phyloP scores from a whole-genome alignment of 2,113 vertebrate genomes.

The Choloepus hoffmanni region DNA sequence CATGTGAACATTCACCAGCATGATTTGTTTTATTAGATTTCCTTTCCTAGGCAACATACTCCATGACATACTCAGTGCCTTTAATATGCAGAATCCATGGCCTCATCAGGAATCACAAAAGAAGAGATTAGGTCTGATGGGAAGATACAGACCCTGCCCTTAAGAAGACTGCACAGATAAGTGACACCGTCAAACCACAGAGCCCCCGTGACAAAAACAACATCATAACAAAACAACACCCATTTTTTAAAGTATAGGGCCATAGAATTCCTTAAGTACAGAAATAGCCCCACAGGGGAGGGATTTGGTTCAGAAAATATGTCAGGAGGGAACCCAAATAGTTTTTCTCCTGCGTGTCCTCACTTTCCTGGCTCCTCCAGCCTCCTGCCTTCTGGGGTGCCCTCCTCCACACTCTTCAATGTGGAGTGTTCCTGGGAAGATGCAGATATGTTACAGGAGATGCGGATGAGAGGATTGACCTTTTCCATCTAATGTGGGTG shows the following conservation, averaged over 20 bases:
- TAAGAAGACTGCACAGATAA: neutral
- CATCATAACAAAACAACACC: neutral
- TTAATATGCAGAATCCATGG: neutral
- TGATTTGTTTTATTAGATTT: too few relatives aligned
- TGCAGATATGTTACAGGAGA: neutral
- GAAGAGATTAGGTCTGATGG: neutral
- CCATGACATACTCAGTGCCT: too few relatives aligned
- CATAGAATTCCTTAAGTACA: neutral
- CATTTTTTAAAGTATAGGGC: neutral
- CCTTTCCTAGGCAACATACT: neutral
- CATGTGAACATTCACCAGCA: conserved; percentile 70
- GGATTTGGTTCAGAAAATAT: neutral
- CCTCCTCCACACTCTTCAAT: neutral
- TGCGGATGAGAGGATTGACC: neutral
- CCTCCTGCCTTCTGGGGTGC: neutral
- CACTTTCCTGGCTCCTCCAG: neutral
- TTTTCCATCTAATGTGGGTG: neutral
- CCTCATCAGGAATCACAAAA: neutral
- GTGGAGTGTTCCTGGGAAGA: neutral
- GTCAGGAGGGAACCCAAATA: neutral
- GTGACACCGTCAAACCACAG: neutral
- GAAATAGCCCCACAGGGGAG: neutral
- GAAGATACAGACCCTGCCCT: neutral
- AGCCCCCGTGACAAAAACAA: neutral
- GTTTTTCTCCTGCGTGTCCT: neutral